Conservation (phyloP, 2,888 invertebrate genomes). For the Heliconius cydno region DNA sequence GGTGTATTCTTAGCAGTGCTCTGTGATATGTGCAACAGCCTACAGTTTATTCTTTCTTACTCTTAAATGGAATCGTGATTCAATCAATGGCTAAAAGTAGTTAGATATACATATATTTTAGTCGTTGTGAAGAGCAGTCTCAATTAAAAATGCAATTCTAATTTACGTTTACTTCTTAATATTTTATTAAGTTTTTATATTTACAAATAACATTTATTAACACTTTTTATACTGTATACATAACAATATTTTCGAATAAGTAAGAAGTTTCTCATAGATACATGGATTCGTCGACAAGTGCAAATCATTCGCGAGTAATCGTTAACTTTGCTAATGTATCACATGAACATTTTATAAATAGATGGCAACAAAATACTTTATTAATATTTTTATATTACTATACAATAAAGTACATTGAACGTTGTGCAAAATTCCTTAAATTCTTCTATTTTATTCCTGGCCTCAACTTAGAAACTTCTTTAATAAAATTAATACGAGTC, state of each 20-base stretch:
- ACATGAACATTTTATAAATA: not conserved
- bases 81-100: constrained; percentile 54
- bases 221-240: not conserved
- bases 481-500: not conserved
- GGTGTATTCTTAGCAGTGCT: constrained; percentile 23
- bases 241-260: not conserved
- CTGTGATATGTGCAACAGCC: constrained; percentile 41
- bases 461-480: not conserved
- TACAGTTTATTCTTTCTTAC: constrained; percentile 53
- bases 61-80: constrained; percentile 64
- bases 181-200: not conserved
- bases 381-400: no score
- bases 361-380: no score
- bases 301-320: constrained; percentile 5
- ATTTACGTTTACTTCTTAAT: not conserved
- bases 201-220: not conserved
- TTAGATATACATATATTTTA: constrained; percentile 8
- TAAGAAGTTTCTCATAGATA: not conserved
- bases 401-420: no score
- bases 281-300: constrained; percentile 1
- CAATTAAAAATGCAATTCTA: not conserved
- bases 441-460: no score
- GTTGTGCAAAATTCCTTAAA: no score
- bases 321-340: not conserved
- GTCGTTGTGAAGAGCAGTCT: no score